Conservation (phyloP, 2,113 vertebrate species). For the Gorsachius goisagi region DNA sequence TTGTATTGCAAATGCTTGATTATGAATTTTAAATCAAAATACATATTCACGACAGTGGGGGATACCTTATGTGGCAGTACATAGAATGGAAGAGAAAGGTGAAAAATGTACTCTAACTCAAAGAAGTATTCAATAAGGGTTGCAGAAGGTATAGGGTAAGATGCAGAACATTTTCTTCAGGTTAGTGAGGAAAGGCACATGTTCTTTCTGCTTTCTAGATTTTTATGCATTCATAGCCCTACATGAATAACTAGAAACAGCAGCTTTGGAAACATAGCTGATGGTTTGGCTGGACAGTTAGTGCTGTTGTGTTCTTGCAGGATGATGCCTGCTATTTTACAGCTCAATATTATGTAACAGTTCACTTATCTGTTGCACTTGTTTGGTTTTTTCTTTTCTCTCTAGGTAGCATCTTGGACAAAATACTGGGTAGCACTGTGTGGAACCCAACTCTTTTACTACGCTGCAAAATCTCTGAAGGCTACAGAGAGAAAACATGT, state of each 20-base stretch:
- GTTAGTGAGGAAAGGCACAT: background rate
- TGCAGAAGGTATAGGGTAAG: background rate
- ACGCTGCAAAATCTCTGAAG: conserved; percentile 97
- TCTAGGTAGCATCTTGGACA: conserved; percentile 95
- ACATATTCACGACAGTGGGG: background rate
- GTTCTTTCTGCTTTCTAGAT: background rate
- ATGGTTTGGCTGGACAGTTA: background rate
- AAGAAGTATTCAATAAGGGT: background rate
- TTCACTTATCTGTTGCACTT: background rate
- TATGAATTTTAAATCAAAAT: background rate
- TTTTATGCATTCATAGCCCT: background rate
- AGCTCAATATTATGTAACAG: background rate
- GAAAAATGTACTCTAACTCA: background rate
- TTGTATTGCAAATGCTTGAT: background rate
- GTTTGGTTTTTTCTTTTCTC: background rate
- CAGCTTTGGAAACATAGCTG: background rate
- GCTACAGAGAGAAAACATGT: conserved; percentile 97
- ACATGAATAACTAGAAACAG: background rate
- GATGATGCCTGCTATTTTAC: background rate
- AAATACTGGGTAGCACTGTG: conserved; percentile 97
- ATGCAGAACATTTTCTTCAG: background rate
- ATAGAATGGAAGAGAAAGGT: background rate
- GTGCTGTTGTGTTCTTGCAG: background rate
- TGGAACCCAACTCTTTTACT: conserved; percentile 93
- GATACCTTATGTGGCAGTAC: background rate